Percentiles rank a stretch among this genome's conserved stretches.
These are phyloP conservation scores for Tetropium fuscum DNA, from an alignment of 2,888 invertebrate species.

Conservation along the genomic window DNA sequence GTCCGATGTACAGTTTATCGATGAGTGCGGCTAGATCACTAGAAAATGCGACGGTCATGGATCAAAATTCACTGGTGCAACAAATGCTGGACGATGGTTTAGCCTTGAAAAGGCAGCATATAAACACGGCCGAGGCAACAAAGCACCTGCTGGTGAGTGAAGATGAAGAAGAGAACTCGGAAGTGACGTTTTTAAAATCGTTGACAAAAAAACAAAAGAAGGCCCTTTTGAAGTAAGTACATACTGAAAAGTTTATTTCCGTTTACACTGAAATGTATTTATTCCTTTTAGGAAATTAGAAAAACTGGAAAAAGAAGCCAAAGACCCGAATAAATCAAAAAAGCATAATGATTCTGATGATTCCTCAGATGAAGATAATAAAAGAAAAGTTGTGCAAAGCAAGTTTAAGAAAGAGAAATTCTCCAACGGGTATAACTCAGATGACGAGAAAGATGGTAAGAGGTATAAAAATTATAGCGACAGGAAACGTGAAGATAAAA, in stretches of 20 bases:
- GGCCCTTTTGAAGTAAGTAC: slow-evolving; percentile 82
- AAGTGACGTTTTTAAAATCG: slow-evolving; percentile 85
- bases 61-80: slow-evolving; percentile 81
- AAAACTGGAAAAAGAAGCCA: slow-evolving; percentile 46
- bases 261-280: slow-evolving; percentile 23
- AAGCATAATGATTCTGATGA: slow-evolving; percentile 37
- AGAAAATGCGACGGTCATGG: slow-evolving; percentile 73
- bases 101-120: slow-evolving; percentile 84
- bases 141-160: slow-evolving; percentile 73
- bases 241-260: no score
- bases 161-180: slow-evolving; percentile 71
- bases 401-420: slow-evolving; percentile 37
- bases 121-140: slow-evolving; percentile 68
- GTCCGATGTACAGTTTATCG: slow-evolving; percentile 89
- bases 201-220: slow-evolving; percentile 90
- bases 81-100: slow-evolving; percentile 95
- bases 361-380: slow-evolving; percentile 29
- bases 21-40: slow-evolving; percentile 85
- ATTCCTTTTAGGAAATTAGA: slow-evolving; percentile 49
- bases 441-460: slow-evolving; percentile 39
- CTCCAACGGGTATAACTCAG: slow-evolving; percentile 26
- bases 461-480: slow-evolving; percentile 38
- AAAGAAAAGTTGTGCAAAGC: slow-evolving; percentile 32
- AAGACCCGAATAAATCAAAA: slow-evolving; percentile 38
- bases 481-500: slow-evolving; percentile 56